These are phyloP conservation scores for Dallia pectoralis DNA, from an alignment of 2,797 vertebrate species.

Conservation along the genomic window DNA sequence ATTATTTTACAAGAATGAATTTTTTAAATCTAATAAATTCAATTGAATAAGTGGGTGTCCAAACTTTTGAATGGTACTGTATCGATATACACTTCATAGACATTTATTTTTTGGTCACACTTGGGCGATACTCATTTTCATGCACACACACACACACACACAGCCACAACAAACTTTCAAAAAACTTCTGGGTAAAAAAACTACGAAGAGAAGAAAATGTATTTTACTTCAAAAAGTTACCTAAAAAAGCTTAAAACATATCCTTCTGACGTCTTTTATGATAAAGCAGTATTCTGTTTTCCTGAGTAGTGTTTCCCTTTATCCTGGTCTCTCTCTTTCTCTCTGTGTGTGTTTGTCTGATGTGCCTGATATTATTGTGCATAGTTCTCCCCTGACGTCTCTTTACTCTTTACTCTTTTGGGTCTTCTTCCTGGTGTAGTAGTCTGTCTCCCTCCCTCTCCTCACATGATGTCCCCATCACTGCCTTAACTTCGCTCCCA, in stretches of 20 bases:
- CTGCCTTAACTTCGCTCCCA: conserved; percentile 34
- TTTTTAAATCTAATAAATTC: no score
- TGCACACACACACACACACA: conserved; percentile 16
- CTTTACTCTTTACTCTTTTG: conserved; percentile 45
- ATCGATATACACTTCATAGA: not conserved
- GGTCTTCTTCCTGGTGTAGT: conserved; percentile 42
- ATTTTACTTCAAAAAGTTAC: conserved; percentile 57
- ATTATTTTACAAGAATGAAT: no score
- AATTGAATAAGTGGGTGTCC: no score
- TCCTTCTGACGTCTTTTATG: conserved; percentile 72
- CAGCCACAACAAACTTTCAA: conserved; percentile 21
- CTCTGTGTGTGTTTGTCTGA: not conserved
- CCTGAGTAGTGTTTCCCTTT: conserved; percentile 44
- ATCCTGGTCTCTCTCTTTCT: conserved; percentile 32
- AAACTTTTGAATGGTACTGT: no score
- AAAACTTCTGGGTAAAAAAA: not conserved
- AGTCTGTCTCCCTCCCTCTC: conserved; percentile 31
- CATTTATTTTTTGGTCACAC: not conserved
- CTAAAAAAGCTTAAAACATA: conserved; percentile 60
- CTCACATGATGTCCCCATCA: conserved; percentile 66
- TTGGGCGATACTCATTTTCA: not conserved
- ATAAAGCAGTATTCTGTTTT: conserved; percentile 55
- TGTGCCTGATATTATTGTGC: conserved; percentile 55
- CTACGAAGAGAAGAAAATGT: conserved; percentile 40
- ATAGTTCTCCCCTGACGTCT: conserved; percentile 47